Conservation (phyloP, 2,113 vertebrate genomes). For the Chinchilla lanigera region DNA sequence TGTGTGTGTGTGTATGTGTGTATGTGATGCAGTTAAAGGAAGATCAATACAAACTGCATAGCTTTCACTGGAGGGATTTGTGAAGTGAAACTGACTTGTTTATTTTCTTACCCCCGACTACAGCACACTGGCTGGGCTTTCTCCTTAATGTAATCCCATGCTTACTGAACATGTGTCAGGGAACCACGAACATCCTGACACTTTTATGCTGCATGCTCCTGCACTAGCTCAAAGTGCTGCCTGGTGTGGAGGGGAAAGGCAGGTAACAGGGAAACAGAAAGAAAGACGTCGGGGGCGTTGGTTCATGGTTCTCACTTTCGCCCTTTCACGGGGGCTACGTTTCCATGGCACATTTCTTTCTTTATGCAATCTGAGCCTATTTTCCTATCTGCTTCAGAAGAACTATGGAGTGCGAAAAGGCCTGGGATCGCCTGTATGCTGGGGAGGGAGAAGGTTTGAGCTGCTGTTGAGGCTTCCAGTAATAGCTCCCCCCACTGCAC, state of each 20-base stretch:
- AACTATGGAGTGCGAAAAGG: neutral
- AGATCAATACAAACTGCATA: neutral
- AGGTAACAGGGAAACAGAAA: neutral
- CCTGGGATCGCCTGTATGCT: neutral
- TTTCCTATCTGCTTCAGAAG: neutral
- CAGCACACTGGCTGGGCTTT: neutral
- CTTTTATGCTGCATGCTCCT: neutral
- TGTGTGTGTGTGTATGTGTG: neutral
- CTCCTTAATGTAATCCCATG: neutral
- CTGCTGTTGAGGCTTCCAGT: neutral
- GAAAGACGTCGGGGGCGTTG: neutral
- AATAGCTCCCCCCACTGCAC: slow-evolving; percentile 40
- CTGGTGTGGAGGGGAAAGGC: neutral
- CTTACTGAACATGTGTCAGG: neutral
- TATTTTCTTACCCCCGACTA: neutral
- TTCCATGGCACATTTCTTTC: neutral
- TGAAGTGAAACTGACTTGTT: neutral
- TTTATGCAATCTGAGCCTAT: neutral
- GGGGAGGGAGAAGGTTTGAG: neutral
- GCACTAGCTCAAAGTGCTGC: neutral
- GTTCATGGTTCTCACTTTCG: neutral
- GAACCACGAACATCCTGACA: neutral
- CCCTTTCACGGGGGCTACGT: neutral
- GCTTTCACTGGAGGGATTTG: neutral
- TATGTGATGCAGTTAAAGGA: neutral